Percentiles rank a stretch among this genome's conserved stretches.
Evolutionary conservation across 53 echinoderm and acorn worm genomes (phyloP).

Genomic region (Glandiceps talaboti): DNA sequence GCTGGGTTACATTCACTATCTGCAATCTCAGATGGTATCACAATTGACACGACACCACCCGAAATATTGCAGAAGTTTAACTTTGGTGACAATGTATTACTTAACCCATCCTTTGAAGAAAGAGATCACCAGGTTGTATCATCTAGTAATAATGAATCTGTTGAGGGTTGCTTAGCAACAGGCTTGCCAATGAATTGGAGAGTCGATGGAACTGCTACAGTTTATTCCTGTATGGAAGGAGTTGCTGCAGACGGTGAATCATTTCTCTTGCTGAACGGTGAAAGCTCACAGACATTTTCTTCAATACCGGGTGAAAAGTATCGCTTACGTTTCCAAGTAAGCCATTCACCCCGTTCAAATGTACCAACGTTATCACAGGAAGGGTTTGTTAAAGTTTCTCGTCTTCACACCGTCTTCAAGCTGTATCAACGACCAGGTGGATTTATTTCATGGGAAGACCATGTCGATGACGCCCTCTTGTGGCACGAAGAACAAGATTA

Average conservation of each 20-base stretch:
- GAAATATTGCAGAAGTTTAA: neutral
- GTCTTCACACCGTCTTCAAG: conserved; percentile 27
- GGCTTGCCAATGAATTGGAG: neutral
- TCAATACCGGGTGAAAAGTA: conserved; percentile 25
- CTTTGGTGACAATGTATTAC: conserved; percentile 16
- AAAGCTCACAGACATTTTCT: conserved; percentile 12
- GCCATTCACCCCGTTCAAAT: conserved; percentile 10
- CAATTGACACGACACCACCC: conserved; percentile 26
- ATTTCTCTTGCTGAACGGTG: conserved; percentile 17
- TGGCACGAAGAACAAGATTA: neutral
- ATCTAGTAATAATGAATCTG: neutral
- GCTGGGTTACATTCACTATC: conserved; percentile 20
- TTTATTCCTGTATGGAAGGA: conserved; percentile 4
- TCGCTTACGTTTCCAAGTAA: conserved; percentile 10
- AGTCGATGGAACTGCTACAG: neutral
- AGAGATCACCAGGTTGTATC: neutral
- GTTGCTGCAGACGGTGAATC: conserved; percentile 14
- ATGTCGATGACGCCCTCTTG: neutral
- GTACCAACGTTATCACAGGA: conserved; percentile 32
- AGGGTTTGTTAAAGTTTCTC: conserved; percentile 30
- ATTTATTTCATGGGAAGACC: too few species aligned
- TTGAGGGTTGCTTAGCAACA: neutral
- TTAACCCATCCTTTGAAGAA: conserved; percentile 34
- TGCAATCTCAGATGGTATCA: conserved; percentile 24
- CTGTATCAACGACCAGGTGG: conserved; percentile 15